Evolutionary conservation across 2,888 invertebrate species (phyloP), one percentile per base, ranked within the genome.

Genomic region (Brachynemurus nebulosus): DNA sequence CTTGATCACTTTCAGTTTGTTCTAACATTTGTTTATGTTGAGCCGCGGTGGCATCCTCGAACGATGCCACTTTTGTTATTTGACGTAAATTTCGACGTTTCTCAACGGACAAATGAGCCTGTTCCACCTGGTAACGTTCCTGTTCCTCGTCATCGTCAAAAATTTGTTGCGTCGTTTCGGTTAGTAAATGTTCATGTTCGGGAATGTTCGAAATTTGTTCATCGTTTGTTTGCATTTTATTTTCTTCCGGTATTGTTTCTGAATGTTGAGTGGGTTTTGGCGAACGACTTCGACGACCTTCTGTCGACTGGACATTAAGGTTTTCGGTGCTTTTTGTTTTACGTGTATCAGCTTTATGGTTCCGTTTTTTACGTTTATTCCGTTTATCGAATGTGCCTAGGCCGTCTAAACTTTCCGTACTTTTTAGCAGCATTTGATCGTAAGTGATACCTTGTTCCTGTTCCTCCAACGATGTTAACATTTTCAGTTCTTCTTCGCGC

Each of bases 391-490:
- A 18, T 19, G n/a, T 5, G 18, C 8, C 11, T 14, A 6, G 16
- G n/a, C 16, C 19, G 8, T 36, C 16, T 25, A 40, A 40, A 25
- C 18, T 40, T 5, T 40, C 40, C 7, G 17, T 25, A 25, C 37
- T 27, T 23, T 37, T 17, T 14, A 17, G 9, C 20, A 27, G 11
- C 4, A 42, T 16, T 20, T 37, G 19, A 18, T 44, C 44, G 4
- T 44, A 37, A 5, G 18, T 37, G 4, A 44, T 20, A 25, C 44
- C 44, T 19, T 44, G 66, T 57, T 76, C 76, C 49, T 72, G 72
- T 59, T 76, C 75, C 58, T 76, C 76, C 53, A 76, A 66, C 43
- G 76, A 75, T 50, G 76, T 76, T 54, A 76, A 75, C 65, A 73
- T 70, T 62, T 71, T 71, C 27, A 76, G 60, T 59, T 76, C 77